Evolutionary conservation across 2,888 invertebrate species (phyloP), one percentile per base, ranked within the genome.

Genomic region (Plagiodera versicolora): DNA sequence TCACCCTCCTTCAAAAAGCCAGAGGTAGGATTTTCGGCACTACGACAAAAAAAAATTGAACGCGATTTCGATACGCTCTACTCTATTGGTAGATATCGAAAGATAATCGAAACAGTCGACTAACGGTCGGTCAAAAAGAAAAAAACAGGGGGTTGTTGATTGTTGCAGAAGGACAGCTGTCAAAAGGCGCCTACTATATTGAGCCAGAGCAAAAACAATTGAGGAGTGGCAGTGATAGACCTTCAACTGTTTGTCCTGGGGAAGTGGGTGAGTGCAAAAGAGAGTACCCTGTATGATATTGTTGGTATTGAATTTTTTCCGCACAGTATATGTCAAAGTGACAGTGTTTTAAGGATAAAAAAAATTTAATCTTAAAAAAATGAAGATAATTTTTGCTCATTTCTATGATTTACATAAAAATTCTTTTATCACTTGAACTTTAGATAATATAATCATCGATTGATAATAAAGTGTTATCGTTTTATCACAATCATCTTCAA

Each of bases 1-100:
- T 94, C 70, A 94, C 93, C 1, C 82, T 94, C 44, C 83, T 94
- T 62, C 93, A 94, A 81, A 94, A 92, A 81, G 92, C 92, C 58
- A 85, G 94, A 89, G 94, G 94, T 94, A 82, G 64, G 51, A 14
- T 2, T 24, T n/a, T n/a, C n/a, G n/a, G n/a, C n/a, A n/a, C n/a
- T n/a, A n/a, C n/a, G n/a, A n/a, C n/a, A n/a, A n/a, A n/a, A n/a
- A n/a, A n/a, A n/a, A n/a, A n/a, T n/a, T n/a, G n/a, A n/a, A n/a
- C n/a, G n/a, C n/a, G n/a, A n/a, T n/a, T n/a, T n/a, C n/a, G n/a
- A n/a, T n/a, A n/a, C n/a, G n/a, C 16, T 14, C 30, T 50, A 44
- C 44, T 44, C 24, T 20, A 17, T 10, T 10, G 16, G n/a, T 39
- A 39, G 16, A 39, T 39, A 9, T n/a, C 16, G 39, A 16, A 8